Evolutionary conservation across 2,113 vertebrate genomes (phyloP).

Genomic region (Electrona antarctica): DNA sequence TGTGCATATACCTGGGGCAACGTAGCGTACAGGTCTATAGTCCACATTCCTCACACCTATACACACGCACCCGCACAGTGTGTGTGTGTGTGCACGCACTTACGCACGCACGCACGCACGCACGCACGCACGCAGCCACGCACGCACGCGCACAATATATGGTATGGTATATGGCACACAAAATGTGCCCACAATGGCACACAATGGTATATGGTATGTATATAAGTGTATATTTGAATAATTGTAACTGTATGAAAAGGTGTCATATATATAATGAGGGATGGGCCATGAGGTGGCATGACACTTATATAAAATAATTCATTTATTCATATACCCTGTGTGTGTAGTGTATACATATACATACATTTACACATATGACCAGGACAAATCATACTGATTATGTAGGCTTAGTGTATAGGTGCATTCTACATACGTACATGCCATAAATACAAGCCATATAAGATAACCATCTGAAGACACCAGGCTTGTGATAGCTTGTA

Average conservation of each 20-base stretch:
- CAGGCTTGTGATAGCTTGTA: not conserved
- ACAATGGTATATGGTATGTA: too few species aligned
- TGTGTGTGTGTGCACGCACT: not conserved
- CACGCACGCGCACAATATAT: too few species aligned
- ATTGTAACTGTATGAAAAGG: too few species aligned
- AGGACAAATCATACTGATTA: not conserved
- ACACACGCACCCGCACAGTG: constrained; percentile 4
- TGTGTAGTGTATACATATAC: not conserved
- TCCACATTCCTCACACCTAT: not conserved
- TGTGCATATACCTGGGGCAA: not conserved
- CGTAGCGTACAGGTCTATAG: constrained; percentile 17
- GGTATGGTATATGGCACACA: too few species aligned
- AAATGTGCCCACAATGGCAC: too few species aligned
- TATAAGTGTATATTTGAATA: too few species aligned
- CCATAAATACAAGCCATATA: not conserved
- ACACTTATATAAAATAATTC: too few species aligned
- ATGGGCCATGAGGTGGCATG: too few species aligned
- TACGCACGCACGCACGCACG: too few species aligned
- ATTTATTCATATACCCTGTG: not conserved
- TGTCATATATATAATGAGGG: too few species aligned
- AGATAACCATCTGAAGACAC: not conserved
- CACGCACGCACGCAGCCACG: too few species aligned
- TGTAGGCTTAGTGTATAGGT: not conserved
- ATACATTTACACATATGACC: too few species aligned
- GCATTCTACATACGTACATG: not conserved